Percentiles rank a stretch among this genome's conserved stretches.
These are phyloP conservation scores for Campopleginae sp. DNA, from an alignment of 2,888 invertebrate species.

Conservation along the genomic window DNA sequence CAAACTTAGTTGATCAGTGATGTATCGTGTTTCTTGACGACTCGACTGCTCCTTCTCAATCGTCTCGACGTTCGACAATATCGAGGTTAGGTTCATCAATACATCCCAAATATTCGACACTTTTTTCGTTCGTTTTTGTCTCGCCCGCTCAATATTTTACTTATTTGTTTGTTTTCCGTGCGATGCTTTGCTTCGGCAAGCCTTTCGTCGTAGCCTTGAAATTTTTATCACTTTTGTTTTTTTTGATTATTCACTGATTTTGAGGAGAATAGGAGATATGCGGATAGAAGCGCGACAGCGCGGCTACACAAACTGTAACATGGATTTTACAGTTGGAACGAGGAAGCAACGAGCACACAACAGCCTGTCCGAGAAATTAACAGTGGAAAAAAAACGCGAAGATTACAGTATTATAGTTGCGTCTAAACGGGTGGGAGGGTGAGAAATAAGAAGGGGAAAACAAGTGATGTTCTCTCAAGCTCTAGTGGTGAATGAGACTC, in stretches of 20 bases:
- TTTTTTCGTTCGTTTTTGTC: constrained; percentile 22
- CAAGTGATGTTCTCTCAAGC: constrained; percentile 33
- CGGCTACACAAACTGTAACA: constrained; percentile 49
- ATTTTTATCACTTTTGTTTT: background rate
- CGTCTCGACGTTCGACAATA: constrained; percentile 72
- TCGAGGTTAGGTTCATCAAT: constrained; percentile 82
- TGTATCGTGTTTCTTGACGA: constrained; percentile 75
- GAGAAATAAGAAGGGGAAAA: constrained; percentile 39
- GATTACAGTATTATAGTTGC: constrained; percentile 50
- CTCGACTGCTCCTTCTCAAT: constrained; percentile 77
- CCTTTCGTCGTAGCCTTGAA: background rate
- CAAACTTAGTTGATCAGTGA: constrained; percentile 75
- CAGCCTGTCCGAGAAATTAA: constrained; percentile 32
- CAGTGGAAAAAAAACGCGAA: constrained; percentile 53
- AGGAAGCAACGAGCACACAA: constrained; percentile 43
- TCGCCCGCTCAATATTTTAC: constrained; percentile 4
- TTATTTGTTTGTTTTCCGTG: constrained; percentile 1
- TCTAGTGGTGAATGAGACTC: background rate
- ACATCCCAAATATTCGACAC: constrained; percentile 73
- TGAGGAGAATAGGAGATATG: background rate
- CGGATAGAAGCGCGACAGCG: constrained; percentile 18
- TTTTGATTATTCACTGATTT: constrained; percentile 4
- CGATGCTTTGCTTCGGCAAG: background rate
- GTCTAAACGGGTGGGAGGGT: constrained; percentile 39
- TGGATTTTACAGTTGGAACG: constrained; percentile 50